Percentiles rank a stretch among this genome's conserved stretches.
These are phyloP conservation scores for Notodonta ziczac DNA, from an alignment of 2,888 invertebrate genomes.

Conservation along the genomic window DNA sequence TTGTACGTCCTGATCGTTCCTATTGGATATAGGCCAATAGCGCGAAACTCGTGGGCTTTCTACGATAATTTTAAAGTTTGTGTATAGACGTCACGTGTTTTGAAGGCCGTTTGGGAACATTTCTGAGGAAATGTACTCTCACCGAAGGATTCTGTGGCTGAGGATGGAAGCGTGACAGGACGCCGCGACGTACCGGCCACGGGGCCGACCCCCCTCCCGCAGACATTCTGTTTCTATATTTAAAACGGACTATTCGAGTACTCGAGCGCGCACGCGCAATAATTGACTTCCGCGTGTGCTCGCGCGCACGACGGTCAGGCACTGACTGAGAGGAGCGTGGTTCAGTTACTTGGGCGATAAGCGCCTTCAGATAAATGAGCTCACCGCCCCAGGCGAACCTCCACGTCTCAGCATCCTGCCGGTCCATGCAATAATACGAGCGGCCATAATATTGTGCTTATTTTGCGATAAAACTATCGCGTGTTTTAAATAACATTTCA, in stretches of 20 bases:
- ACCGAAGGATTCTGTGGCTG: conserved; percentile 75
- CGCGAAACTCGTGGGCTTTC: conserved; percentile 69
- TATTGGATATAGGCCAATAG: conserved; percentile 82
- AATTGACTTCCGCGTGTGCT: conserved; percentile 82
- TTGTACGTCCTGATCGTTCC: conserved; percentile 67
- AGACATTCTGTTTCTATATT: conserved; percentile 82
- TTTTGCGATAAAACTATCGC: conserved; percentile 36
- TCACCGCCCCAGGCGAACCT: conserved; percentile 81
- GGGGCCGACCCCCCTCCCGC: conserved; percentile 86
- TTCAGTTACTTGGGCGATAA: conserved; percentile 70
- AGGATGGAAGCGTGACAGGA: conserved; percentile 77
- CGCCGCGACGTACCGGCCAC: conserved; percentile 89
- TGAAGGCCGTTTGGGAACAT: conserved; percentile 58
- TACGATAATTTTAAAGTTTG: conserved; percentile 73
- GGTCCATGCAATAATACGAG: conserved; percentile 73
- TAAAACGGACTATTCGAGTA: conserved; percentile 82
- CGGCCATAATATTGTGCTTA: conserved; percentile 58
- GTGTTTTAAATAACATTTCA: conserved; percentile 39
- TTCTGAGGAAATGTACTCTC: conserved; percentile 65
- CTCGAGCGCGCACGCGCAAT: conserved; percentile 78
- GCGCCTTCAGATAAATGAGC: conserved; percentile 75
- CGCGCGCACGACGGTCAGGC: conserved; percentile 79
- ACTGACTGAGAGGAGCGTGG: conserved; percentile 75
- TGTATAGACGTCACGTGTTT: conserved; percentile 68
- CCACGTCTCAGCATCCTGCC: conserved; percentile 75